Evolutionary conservation across 2,888 invertebrate genomes (phyloP), one percentile per base, ranked within the genome.

Genomic region (Ypsolopha sequella): DNA sequence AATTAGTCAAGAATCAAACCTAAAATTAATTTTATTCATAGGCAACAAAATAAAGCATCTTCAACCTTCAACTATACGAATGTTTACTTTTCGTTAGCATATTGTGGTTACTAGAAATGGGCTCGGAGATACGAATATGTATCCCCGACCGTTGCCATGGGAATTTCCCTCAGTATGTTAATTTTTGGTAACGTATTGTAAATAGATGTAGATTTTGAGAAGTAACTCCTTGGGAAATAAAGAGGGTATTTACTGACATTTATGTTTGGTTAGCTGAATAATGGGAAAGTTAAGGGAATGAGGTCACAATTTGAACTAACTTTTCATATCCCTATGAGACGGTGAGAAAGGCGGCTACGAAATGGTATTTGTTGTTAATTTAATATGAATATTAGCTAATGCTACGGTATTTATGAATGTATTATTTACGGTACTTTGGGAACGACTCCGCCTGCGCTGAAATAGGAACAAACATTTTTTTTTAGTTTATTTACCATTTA

Each of bases 151-250:
- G 68, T 63, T 65, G 68, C 65, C 77, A 61, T 58, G 81, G 81
- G 81, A 81, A 79, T 76, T 75, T 73, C 76, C 76, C 62, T 62
- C 68, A 68, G 74, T 82, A 81, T 82, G 82, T 80, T 81, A 82
- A 82, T 81, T 76, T 72, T 66, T 68, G 71, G 66, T 70, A 66
- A 58, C 65, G 65, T 73, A 80, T 80, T 81, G 80, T 79, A 82
- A 80, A 82, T 77, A 76, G 73, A 72, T 66, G 63, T 65, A 62
- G 66, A 73, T 81, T 80, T 81, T 78, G 72, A 72, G 74, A 71
- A 71, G 77, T 75, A 68, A 75, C 72, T 75, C 72, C 63, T 66
- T 54, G 72, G 76, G 71, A 76, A 71, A 70, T 34, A 11, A n/a
- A 35, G 43, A 11, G 46, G 35, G 33, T 46, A 35, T 46, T 33